These are phyloP conservation scores for Mythimna loreyi DNA, from an alignment of 2,888 invertebrate species.

Conservation along the genomic window DNA sequence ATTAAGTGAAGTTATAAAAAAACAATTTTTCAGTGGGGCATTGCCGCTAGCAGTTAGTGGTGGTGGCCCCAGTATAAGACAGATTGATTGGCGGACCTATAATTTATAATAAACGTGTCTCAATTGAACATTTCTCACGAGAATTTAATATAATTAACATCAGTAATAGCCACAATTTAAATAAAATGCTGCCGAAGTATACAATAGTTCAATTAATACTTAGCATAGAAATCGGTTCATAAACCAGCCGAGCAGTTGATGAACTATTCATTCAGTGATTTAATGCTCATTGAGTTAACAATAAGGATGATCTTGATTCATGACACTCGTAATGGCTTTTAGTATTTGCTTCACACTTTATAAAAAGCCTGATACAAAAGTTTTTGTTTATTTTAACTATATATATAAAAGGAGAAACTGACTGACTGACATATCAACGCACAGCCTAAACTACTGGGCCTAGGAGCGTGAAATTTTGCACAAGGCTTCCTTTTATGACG, in stretches of 20 bases:
- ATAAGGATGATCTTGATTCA: conserved; percentile 1
- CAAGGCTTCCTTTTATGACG: too few species aligned
- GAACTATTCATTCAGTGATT: conserved; percentile 29
- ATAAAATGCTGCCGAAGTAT: neutral
- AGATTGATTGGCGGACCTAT: too few species aligned
- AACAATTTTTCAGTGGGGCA: too few species aligned
- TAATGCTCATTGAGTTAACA: conserved; percentile 9
- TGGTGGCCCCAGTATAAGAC: too few species aligned
- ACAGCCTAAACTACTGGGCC: too few species aligned
- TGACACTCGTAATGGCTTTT: conserved; percentile 12
- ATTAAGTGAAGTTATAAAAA: too few species aligned
- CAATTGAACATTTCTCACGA: neutral
- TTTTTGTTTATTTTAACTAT: neutral
- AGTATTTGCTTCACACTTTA: neutral
- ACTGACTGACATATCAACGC: too few species aligned
- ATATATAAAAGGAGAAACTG: too few species aligned
- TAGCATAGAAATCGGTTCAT: conserved; percentile 18
- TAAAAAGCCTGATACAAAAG: neutral
- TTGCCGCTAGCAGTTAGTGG: too few species aligned
- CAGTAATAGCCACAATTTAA: conserved; percentile 3
- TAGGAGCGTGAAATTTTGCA: too few species aligned
- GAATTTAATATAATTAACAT: neutral
- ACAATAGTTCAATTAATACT: conserved; percentile 19
- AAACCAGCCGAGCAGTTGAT: conserved; percentile 12
- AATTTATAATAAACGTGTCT: neutral